These are phyloP conservation scores for Liparis tanakae DNA, from an alignment of 2,797 vertebrate species.

Conservation along the genomic window DNA sequence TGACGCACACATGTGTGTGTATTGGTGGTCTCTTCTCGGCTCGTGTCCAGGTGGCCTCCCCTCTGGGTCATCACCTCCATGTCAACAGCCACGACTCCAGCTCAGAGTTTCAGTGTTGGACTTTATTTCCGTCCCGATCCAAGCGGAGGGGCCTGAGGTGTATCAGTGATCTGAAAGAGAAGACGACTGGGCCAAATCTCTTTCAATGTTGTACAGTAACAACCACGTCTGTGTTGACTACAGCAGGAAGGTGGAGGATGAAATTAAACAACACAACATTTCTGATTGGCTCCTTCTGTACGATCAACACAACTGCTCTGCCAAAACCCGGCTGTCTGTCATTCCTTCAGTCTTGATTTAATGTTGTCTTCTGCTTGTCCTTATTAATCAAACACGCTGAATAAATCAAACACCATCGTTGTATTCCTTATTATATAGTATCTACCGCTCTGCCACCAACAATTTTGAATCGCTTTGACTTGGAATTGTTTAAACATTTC, in stretches of 20 bases:
- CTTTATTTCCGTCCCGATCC: constrained; percentile 59
- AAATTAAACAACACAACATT: constrained; percentile 54
- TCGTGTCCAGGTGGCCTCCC: constrained; percentile 31
- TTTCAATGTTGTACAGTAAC: constrained; percentile 33
- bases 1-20: neutral
- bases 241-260: constrained; percentile 48
- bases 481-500: constrained; percentile 9
- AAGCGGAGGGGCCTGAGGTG: constrained; percentile 45
- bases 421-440: neutral
- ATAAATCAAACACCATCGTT: constrained; percentile 13
- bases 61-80: constrained; percentile 49
- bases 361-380: neutral
- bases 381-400: constrained; percentile 21
- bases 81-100: constrained; percentile 53
- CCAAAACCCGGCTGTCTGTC: constrained; percentile 42
- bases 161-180: constrained; percentile 34
- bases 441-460: neutral
- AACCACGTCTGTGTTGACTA: constrained; percentile 43
- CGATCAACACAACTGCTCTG: constrained; percentile 32
- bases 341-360: constrained; percentile 31
- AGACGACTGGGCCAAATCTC: constrained; percentile 11
- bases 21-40: constrained; percentile 17
- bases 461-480: neutral
- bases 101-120: constrained; percentile 53
- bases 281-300: constrained; percentile 45